phyloP scores from a whole-genome alignment of 2,113 vertebrate genomes.

The Rhea americana region DNA sequence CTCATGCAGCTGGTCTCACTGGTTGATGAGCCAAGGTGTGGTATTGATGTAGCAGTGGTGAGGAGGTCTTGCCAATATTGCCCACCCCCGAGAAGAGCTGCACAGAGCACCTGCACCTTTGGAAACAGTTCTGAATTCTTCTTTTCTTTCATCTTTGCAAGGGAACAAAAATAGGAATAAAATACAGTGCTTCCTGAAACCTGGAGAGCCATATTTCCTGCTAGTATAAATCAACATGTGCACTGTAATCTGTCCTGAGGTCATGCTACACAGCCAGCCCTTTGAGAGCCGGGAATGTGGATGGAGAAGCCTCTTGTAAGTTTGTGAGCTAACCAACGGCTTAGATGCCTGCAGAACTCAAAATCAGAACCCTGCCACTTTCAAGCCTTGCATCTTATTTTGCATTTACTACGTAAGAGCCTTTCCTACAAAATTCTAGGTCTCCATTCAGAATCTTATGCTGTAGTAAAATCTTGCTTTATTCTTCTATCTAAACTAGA shows the following conservation, averaged over 20 bases:
- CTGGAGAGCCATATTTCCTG: constrained; percentile 39
- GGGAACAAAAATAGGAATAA: constrained; percentile 44
- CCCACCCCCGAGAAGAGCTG: constrained; percentile 42
- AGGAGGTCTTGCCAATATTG: constrained; percentile 44
- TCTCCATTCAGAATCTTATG: background rate
- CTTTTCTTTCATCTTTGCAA: constrained; percentile 42
- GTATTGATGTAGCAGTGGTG: constrained; percentile 33
- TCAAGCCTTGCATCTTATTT: background rate
- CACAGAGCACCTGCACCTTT: constrained; percentile 48
- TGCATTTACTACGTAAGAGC: background rate
- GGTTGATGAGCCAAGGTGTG: constrained; percentile 64
- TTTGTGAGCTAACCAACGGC: background rate
- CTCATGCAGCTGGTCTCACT: constrained; percentile 65
- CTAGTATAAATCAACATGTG: constrained; percentile 16
- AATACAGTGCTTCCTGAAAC: constrained; percentile 33
- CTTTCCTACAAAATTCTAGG: background rate
- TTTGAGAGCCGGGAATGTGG: background rate
- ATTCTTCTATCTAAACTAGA: background rate
- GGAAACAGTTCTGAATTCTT: constrained; percentile 65
- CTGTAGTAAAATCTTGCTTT: background rate
- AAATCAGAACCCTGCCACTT: background rate
- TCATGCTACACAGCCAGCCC: background rate
- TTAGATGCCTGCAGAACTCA: background rate
- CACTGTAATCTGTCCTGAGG: background rate
- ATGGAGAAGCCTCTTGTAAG: background rate